Percentiles rank a stretch among this genome's conserved stretches.
These are phyloP conservation scores for Ips typographus DNA, from an alignment of 1,140 invertebrate genomes.

Conservation along the genomic window DNA sequence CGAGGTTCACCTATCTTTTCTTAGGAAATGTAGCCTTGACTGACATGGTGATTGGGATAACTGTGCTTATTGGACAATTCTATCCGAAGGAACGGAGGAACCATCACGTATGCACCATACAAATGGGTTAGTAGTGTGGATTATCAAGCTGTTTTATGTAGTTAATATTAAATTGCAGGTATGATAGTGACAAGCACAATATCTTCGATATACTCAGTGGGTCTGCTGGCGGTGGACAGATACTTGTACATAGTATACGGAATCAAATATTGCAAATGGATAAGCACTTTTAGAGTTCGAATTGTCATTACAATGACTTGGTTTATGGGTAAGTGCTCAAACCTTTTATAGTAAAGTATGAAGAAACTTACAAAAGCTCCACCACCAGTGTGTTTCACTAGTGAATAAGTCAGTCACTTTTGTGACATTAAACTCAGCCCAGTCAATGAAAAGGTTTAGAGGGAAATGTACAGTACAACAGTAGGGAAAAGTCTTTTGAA, in stretches of 20 bases:
- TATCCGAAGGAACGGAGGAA: conserved; percentile 49
- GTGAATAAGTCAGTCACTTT: too few species aligned
- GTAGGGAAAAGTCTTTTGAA: too few species aligned
- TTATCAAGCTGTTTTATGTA: not conserved
- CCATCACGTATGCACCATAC: conserved; percentile 46
- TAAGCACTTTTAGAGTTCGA: conserved; percentile 56
- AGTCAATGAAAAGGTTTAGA: too few species aligned
- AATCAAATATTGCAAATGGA: conserved; percentile 58
- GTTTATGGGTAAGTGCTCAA: conserved; percentile 54
- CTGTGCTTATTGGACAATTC: conserved; percentile 56
- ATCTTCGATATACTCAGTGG: conserved; percentile 61
- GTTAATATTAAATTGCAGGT: conserved; percentile 49
- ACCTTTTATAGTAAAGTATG: too few species aligned
- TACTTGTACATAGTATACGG: conserved; percentile 62
- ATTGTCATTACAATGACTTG: conserved; percentile 56
- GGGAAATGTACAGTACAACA: too few species aligned
- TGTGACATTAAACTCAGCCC: too few species aligned
- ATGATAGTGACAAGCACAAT: conserved; percentile 59
- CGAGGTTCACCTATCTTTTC: conserved; percentile 59
- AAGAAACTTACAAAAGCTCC: too few species aligned
- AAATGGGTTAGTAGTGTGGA: conserved; percentile 44
- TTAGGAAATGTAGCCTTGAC: conserved; percentile 61
- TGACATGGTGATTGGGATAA: conserved; percentile 57
- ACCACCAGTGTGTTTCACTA: too few species aligned
- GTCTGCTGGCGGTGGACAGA: conserved; percentile 59